Percentiles rank a stretch among this genome's conserved stretches.
Conservation (phyloP, 1,140 invertebrate species). For the Adoxophyes honmai region DNA sequence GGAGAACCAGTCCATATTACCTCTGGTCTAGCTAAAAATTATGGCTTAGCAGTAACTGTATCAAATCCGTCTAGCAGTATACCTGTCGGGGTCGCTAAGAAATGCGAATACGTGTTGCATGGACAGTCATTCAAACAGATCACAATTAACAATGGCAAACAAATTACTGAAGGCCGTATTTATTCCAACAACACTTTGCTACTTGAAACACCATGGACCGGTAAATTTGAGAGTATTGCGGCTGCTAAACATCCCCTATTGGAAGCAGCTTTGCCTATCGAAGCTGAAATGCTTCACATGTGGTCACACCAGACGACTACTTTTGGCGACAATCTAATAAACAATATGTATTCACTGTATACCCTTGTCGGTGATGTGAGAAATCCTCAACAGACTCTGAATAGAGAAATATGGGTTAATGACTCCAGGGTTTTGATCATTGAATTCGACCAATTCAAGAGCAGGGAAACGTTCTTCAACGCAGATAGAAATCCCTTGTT, state of each 20-base stretch:
- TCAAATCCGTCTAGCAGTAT: constrained; percentile 73
- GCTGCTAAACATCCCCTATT: constrained; percentile 91
- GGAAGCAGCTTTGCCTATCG: constrained; percentile 91
- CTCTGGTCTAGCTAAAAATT: constrained; percentile 85
- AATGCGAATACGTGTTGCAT: constrained; percentile 77
- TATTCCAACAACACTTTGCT: constrained; percentile 88
- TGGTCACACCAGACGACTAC: constrained; percentile 88
- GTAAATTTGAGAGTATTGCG: constrained; percentile 85
- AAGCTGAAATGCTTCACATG: constrained; percentile 94
- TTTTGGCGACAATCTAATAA: constrained; percentile 85
- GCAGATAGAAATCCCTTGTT: constrained; percentile 88
- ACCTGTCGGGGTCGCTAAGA: constrained; percentile 75
- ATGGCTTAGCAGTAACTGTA: constrained; percentile 86
- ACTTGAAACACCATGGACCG: constrained; percentile 82
- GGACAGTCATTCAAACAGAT: constrained; percentile 78
- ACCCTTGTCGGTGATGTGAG: constrained; percentile 89
- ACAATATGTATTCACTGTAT: constrained; percentile 88
- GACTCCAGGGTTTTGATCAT: constrained; percentile 89
- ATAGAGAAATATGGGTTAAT: constrained; percentile 91
- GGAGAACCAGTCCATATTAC: constrained; percentile 90
- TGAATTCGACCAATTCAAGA: constrained; percentile 93
- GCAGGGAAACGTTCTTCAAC: constrained; percentile 93
- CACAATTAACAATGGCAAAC: constrained; percentile 79
- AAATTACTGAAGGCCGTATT: constrained; percentile 83
- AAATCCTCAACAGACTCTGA: constrained; percentile 88